These are phyloP conservation scores for Rhodophaea formosa DNA, from an alignment of 2,888 invertebrate genomes.

Conservation along the genomic window DNA sequence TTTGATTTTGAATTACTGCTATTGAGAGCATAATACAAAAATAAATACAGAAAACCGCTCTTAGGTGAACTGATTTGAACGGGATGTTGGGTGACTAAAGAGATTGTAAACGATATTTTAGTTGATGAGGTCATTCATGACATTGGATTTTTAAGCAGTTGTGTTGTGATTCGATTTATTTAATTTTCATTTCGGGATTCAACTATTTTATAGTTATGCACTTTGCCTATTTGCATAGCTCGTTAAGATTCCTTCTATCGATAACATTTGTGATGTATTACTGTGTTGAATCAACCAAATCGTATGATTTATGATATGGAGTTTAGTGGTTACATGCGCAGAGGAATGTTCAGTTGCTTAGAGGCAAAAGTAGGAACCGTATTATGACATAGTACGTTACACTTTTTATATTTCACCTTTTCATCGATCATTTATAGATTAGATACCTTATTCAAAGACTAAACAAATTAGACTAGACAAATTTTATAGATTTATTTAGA, in stretches of 20 bases:
- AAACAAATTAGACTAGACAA: too few relatives aligned
- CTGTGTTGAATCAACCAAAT: conserved; percentile 8
- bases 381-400: neutral
- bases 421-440: neutral
- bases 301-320: conserved; percentile 13
- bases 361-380: neutral
- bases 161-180: neutral
- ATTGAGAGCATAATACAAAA: neutral
- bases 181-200: neutral
- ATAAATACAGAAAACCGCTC: neutral
- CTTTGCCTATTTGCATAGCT: conserved; percentile 3
- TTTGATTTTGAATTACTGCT: neutral
- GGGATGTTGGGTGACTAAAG: neutral
- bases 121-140: conserved; percentile 8
- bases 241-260: conserved; percentile 5
- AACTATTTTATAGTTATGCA: neutral
- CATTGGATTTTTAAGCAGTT: neutral
- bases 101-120: neutral
- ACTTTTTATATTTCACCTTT: neutral
- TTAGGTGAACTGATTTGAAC: neutral
- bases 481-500: neutral
- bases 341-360: neutral
- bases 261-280: conserved; percentile 9
- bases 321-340: conserved; percentile 2
- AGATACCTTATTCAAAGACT: too few relatives aligned